Evolutionary conservation across 2,888 invertebrate genomes (phyloP).

Genomic region (Spodoptera picta): DNA sequence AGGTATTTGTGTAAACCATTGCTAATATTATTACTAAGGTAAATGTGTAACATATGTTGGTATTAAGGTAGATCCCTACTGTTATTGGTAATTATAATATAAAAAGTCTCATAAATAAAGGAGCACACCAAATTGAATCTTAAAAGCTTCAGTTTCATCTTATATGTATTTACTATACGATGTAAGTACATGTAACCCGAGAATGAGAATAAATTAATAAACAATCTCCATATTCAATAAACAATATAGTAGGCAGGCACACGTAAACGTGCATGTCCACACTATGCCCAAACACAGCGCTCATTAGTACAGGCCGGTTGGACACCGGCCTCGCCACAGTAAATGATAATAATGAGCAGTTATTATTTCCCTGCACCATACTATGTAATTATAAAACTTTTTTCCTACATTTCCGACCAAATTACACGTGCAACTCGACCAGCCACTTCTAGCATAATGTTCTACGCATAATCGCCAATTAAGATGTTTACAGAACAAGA

Average conservation of each 20-base stretch:
- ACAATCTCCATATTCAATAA: constrained; percentile 16
- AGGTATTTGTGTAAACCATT: constrained; percentile 13
- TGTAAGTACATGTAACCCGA: background rate
- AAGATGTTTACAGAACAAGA: constrained; percentile 72
- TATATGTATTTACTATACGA: background rate
- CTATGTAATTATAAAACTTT: constrained; percentile 82
- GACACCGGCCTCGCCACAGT: constrained; percentile 59
- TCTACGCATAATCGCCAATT: constrained; percentile 76
- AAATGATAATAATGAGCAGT: constrained; percentile 81
- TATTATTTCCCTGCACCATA: constrained; percentile 77
- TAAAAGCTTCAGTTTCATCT: no score
- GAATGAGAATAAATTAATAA: background rate
- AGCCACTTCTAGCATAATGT: constrained; percentile 61
- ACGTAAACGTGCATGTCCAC: constrained; percentile 37
- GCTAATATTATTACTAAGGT: constrained; percentile 11
- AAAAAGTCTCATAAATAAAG: no score
- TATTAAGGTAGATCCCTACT: no score
- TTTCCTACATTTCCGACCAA: constrained; percentile 80
- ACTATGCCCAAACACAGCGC: constrained; percentile 54
- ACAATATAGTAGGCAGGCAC: constrained; percentile 13
- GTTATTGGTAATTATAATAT: no score
- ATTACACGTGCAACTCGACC: constrained; percentile 65
- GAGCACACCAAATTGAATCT: no score
- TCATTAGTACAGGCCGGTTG: constrained; percentile 74
- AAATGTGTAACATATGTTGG: no score